Base-by-base conservation (phyloP, 2,888 invertebrate species). In the Pecten maximus region DNA sequence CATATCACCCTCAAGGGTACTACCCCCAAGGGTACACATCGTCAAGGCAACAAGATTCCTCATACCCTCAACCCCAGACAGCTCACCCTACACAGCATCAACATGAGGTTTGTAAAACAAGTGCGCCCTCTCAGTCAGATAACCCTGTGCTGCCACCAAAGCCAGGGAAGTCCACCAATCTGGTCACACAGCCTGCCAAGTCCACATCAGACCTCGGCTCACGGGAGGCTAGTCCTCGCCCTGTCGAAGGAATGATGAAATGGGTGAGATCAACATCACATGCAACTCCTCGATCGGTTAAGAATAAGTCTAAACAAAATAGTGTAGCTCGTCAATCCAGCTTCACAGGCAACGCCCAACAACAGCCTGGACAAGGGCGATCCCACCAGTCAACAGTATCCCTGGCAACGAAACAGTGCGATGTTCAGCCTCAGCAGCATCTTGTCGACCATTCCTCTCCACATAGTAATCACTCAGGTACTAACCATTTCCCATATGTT, bases 41-140 rank as follows among this genome's bases (percentile, higher is more conserved):
- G 10, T 48, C 40, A 44, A 19, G 48, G 16, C 28, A 88, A 23
- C 40, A 44, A 44, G 88, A 88, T 44, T 3, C 23, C 23, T 16
- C 40, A 40, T 88, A 40, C n/a, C 35, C 40, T 16, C 88, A 40
- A 28, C 40, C 40, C 28, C 88, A 88, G 48, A 40, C 88, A 88
- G n/a, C 40, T 74, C 74, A 88, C n/a, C 35, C 40, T 23, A n/a
- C 48, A 40, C 44, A 87, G 87, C 74, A 87, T 89, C 89, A 40
- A 6, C 19, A 54, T n/a, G 91, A 91, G 91, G 91, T 92, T 92
- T 92, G 91, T 92, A 92, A 87, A 89, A 60, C 91, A 89, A 23
- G 39, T 50, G 89, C 89, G 39, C 40, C 90, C 39, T 88, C 88
- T 40, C 88, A 88, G 89, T 88, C 91, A 87, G 91, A 88, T 89